Evolutionary conservation across 2,113 vertebrate genomes (phyloP).

Genomic region (Leucosticte australis): DNA sequence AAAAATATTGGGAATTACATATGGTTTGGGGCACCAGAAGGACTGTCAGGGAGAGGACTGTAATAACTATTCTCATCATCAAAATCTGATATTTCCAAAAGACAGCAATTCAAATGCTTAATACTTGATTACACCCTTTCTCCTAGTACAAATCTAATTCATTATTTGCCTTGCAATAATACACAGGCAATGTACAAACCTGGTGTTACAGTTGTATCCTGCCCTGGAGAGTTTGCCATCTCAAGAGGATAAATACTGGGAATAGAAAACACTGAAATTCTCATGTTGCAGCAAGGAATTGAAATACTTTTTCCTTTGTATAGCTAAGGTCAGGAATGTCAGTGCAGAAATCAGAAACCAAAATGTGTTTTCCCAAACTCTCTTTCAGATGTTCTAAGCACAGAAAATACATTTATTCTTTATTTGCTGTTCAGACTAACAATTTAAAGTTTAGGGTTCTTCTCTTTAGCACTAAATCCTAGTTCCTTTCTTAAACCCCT

Average conservation of each 20-base stretch:
- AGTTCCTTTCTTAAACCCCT: background rate
- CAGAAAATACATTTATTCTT: background rate
- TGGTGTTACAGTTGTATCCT: background rate
- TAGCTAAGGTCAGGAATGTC: background rate
- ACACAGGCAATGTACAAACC: background rate
- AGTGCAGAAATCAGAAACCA: background rate
- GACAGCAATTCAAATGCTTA: background rate
- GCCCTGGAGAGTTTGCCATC: background rate
- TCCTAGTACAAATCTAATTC: background rate
- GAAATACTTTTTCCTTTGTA: background rate
- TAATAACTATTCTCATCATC: background rate
- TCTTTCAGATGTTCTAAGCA: background rate
- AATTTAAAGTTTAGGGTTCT: background rate
- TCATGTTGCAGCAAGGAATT: rapidly evolving
- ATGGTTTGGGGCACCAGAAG: background rate
- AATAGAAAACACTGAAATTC: background rate
- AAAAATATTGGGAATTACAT: background rate
- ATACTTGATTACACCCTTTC: background rate
- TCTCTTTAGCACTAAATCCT: background rate
- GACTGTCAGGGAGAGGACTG: background rate
- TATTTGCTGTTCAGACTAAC: background rate
- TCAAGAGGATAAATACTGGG: background rate
- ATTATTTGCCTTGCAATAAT: background rate
- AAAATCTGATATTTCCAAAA: background rate
- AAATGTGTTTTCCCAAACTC: background rate